Percentiles rank a stretch among this genome's conserved stretches.
These are phyloP conservation scores for Desmophyllum pertusum DNA, from an alignment of 92 coral and sea anemone species.

Conservation along the genomic window DNA sequence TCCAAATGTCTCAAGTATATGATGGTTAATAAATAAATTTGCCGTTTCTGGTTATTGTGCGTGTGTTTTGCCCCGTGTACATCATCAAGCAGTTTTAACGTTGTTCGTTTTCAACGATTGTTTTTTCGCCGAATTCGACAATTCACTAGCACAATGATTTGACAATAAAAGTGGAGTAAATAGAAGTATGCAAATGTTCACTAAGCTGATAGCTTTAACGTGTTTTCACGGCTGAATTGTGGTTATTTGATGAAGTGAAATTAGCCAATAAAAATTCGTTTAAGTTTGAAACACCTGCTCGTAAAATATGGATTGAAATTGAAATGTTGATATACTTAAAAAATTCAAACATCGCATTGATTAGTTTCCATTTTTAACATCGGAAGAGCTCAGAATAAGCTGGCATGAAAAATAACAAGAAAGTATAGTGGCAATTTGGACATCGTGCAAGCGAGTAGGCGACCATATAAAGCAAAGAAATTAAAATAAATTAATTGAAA, in stretches of 20 bases:
- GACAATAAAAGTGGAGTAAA: neutral
- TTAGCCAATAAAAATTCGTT: neutral
- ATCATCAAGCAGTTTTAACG: too few species aligned
- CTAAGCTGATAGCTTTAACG: neutral
- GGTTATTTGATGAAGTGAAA: neutral
- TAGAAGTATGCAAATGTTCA: neutral
- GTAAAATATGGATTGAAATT: neutral
- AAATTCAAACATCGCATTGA: neutral
- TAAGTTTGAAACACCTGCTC: conserved; percentile 8
- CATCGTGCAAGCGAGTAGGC: neutral
- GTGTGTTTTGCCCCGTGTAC: too few species aligned
- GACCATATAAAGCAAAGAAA: neutral
- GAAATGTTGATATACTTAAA: neutral
- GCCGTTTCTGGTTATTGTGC: too few species aligned
- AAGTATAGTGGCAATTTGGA: neutral
- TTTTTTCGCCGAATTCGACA: neutral
- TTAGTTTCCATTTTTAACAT: neutral
- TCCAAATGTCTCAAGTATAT: too few species aligned
- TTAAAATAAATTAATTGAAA: neutral
- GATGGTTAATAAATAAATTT: too few species aligned
- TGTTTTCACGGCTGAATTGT: neutral
- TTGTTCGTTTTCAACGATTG: neutral
- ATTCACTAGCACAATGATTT: neutral
- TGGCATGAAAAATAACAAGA: neutral
- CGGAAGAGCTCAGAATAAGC: neutral